Percentiles rank a stretch among this genome's conserved stretches.
Conservation (phyloP, 92 coral and sea anemone genomes). For the Pocillopora meandrina region DNA sequence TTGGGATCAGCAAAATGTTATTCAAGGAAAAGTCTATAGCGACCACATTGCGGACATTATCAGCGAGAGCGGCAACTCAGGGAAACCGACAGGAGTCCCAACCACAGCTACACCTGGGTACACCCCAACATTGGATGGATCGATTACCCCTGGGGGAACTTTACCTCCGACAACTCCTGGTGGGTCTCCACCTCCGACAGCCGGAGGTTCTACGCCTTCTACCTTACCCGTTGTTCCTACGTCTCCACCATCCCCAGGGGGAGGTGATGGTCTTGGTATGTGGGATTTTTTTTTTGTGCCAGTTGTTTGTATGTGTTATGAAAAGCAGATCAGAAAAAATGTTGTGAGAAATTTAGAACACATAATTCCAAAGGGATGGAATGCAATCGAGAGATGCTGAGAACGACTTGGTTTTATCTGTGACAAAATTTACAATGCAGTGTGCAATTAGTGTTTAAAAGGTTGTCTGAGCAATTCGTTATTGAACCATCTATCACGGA, state of each 20-base stretch:
- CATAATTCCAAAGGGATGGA: too few relatives aligned
- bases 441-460: too few relatives aligned
- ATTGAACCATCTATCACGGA: too few relatives aligned
- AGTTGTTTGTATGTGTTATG: too few relatives aligned
- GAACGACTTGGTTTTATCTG: too few relatives aligned
- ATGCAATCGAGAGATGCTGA: too few relatives aligned
- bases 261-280: neutral
- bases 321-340: neutral
- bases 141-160: conserved; percentile 4
- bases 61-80: neutral
- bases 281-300: neutral
- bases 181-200: neutral
- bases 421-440: too few relatives aligned
- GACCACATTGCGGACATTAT: conserved; percentile 34
- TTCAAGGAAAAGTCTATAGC: conserved; percentile 33
- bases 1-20: conserved; percentile 43
- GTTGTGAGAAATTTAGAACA: neutral
- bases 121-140: neutral
- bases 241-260: conserved; percentile 9
- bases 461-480: too few relatives aligned
- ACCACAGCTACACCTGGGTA: neutral
- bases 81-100: neutral
- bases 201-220: neutral
- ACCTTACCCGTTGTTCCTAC: neutral
- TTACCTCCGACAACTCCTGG: neutral